Percentiles rank a stretch among this genome's conserved stretches.
phyloP scores from a whole-genome alignment of 2,113 vertebrate species.

The Onychostruthus taczanowskii region DNA sequence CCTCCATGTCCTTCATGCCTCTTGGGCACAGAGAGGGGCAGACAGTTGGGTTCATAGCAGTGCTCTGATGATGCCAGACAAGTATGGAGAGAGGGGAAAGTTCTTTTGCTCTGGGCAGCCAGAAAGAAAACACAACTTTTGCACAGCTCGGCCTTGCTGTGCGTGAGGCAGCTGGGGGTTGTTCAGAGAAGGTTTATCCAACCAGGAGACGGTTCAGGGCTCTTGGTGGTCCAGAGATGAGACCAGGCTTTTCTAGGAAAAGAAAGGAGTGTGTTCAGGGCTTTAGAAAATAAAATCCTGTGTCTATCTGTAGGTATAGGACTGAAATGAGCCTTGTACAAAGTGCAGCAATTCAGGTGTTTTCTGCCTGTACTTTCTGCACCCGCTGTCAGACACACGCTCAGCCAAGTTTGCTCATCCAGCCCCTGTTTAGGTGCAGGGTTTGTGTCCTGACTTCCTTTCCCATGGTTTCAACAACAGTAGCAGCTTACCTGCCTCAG shows the following conservation, averaged over 20 bases:
- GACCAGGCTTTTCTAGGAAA: not conserved
- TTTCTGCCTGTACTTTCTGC: not conserved
- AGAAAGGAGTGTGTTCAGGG: not conserved
- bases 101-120: conserved; percentile 45
- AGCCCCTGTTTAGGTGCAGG: not conserved
- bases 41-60: not conserved
- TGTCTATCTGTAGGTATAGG: not conserved
- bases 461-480: not conserved
- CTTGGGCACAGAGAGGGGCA: conserved; percentile 38
- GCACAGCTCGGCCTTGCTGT: not conserved
- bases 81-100: conserved; percentile 10
- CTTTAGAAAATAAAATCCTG: not conserved
- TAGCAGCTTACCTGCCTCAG: not conserved
- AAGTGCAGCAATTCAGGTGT: not conserved
- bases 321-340: not conserved
- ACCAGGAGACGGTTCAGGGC: not conserved
- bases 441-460: not conserved
- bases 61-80: conserved; percentile 49
- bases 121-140: not conserved
- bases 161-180: not conserved
- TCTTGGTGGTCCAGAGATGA: not conserved
- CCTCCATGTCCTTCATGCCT: conserved; percentile 44
- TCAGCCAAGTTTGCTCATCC: not conserved
- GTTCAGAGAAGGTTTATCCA: not conserved
- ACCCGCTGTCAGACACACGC: not conserved